Conservation (phyloP, 1,140 invertebrate species). For the Anadara kagoshimensis region DNA sequence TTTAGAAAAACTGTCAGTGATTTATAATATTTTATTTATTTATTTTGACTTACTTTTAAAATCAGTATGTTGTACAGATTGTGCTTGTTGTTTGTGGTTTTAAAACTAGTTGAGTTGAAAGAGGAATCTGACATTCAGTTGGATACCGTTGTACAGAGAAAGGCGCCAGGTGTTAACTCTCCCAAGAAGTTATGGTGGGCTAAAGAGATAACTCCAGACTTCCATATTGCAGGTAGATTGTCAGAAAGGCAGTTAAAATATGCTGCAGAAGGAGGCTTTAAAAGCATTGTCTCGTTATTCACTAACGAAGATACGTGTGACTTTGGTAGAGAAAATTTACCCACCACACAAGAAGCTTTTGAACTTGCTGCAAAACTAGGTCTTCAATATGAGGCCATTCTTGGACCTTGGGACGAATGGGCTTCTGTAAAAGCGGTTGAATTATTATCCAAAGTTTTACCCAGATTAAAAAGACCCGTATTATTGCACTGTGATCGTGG, state of each 20-base stretch:
- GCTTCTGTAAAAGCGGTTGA: slow-evolving; percentile 50
- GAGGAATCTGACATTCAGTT: slow-evolving; percentile 3
- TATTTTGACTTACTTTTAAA: no score
- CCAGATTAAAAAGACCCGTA: slow-evolving; percentile 48
- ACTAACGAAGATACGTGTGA: slow-evolving; percentile 48
- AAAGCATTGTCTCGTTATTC: slow-evolving; percentile 61
- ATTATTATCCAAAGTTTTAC: slow-evolving; percentile 50
- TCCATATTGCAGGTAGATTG: slow-evolving; percentile 58
- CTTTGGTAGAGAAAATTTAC: slow-evolving; percentile 59
- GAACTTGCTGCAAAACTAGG: slow-evolving; percentile 42
- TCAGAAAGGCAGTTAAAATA: slow-evolving; percentile 65
- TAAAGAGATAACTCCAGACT: slow-evolving; percentile 63
- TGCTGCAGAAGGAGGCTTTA: slow-evolving; percentile 61
- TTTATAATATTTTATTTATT: no score
- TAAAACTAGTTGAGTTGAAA: not conserved
- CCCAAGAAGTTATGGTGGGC: slow-evolving; percentile 65
- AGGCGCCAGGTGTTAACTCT: slow-evolving; percentile 52
- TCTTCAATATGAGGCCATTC: slow-evolving; percentile 47
- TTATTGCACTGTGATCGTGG: slow-evolving; percentile 57
- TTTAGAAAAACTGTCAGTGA: no score
- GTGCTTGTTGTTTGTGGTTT: not conserved
- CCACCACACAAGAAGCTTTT: slow-evolving; percentile 51
- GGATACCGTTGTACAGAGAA: slow-evolving; percentile 31
- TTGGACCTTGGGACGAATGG: slow-evolving; percentile 57
- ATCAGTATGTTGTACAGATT: not conserved